A percentile compares a stretch with the other conserved stretches of the same genome.
These are phyloP conservation scores for Apteryx mantelli DNA, from an alignment of 2,113 vertebrate species.

Conservation along the genomic window DNA sequence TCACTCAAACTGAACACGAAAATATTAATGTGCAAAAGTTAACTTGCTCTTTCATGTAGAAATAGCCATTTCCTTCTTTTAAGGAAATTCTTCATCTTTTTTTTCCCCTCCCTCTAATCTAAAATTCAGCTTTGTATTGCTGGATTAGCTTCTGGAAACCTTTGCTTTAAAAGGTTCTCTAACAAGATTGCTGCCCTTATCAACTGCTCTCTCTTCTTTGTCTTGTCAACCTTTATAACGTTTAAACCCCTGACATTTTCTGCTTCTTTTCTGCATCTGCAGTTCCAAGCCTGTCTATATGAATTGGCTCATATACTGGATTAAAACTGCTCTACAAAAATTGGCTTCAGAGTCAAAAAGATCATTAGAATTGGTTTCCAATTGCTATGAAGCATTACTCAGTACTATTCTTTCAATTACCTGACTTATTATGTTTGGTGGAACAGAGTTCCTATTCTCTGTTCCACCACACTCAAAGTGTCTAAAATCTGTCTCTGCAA, in stretches of 20 bases:
- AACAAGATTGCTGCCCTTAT: neutral
- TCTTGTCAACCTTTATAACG: neutral
- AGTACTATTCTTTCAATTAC: neutral
- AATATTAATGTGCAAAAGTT: neutral
- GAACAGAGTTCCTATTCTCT: neutral
- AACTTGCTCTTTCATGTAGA: neutral
- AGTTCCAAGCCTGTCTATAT: neutral
- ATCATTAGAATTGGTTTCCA: neutral
- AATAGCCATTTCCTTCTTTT: neutral
- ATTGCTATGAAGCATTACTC: neutral
- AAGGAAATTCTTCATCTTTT: neutral
- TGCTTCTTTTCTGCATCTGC: neutral
- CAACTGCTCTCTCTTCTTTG: neutral
- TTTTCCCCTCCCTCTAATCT: neutral
- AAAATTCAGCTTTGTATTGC: neutral
- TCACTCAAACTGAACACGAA: neutral
- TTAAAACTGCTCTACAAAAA: neutral
- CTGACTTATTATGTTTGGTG: neutral
- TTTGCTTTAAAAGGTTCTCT: neutral
- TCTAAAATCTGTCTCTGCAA: neutral
- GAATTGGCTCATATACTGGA: neutral
- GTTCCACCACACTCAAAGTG: neutral
- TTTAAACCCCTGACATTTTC: constrained; percentile 34
- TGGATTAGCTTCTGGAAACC: neutral
- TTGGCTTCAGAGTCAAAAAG: neutral